phyloP scores from a whole-genome alignment of 2,797 vertebrate species.

The Leptoclinus maculatus region DNA sequence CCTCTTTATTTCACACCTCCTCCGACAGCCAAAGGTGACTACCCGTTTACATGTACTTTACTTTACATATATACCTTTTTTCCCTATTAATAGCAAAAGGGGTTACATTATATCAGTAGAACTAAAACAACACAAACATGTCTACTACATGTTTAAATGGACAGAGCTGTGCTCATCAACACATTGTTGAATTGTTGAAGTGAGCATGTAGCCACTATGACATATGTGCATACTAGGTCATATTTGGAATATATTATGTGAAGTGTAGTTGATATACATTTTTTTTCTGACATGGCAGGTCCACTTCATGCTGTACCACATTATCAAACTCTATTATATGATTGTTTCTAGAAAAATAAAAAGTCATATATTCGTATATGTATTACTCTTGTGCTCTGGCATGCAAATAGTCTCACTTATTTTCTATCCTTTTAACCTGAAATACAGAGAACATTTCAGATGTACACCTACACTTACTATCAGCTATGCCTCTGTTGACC shows the following conservation, averaged over 20 bases:
- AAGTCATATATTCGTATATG: not conserved
- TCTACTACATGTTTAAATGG: not conserved
- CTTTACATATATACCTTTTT: not conserved
- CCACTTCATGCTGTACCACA: not conserved
- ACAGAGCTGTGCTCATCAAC: not conserved
- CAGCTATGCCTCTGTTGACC: not conserved
- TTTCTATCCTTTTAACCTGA: not conserved
- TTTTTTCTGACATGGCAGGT: too few relatives aligned
- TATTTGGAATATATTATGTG: not conserved
- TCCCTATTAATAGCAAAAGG: not conserved
- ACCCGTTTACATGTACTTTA: not conserved
- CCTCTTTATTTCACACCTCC: conserved; percentile 16
- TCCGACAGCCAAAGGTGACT: not conserved
- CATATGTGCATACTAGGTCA: not conserved
- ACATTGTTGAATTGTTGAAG: not conserved
- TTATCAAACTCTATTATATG: not conserved
- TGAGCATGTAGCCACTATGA: not conserved
- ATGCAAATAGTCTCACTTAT: not conserved
- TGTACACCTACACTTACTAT: not conserved
- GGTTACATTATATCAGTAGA: not conserved
- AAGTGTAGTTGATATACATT: not conserved
- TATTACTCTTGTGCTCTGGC: too few relatives aligned
- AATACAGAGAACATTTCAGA: not conserved
- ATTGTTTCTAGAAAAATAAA: not conserved
- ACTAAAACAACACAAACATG: not conserved